Base-by-base conservation (phyloP, 2,888 invertebrate genomes). In the Lepeophtheirus nordmannii region DNA sequence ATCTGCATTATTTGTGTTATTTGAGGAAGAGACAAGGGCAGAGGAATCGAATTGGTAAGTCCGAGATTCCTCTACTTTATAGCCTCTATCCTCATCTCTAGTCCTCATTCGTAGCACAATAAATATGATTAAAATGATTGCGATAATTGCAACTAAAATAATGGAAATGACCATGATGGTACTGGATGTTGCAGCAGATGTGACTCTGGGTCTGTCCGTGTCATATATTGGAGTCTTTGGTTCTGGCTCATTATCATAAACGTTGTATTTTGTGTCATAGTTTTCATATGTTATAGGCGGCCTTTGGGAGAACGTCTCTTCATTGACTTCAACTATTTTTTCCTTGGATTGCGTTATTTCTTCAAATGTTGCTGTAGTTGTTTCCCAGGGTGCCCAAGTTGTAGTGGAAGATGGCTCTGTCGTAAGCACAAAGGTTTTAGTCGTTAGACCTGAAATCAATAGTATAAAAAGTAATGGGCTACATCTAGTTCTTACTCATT, bases 51-150 rank as follows among this genome's bases (percentile, higher is more conserved):
- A 70, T 64, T 71, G 70, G 67, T 82, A 83, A 73, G 83, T 84
- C 73, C 85, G 83, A 73, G 85, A 85, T 71, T 91, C 89, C 73
- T 93, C 92, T 68, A 92, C 87, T 76, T 93, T 94, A 76, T 92
- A 94, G 53, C 53, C 53, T 67, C 86, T 86, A n/a, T 86, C 85
- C 74, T 91, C 90, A 64, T 88, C 84, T 69, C 89, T 83, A 74
- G 83, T 81, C 73, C 86, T 83, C 76, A 90, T 87, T 78, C 90
- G 89, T 72, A 93, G 82, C 72, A 94, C 88, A 68, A 92, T 82
- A 68, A 96, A 82, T 67, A 93, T 87, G 69, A 94, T 84, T 69
- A 94, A 81, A 65, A 94, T 87, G 70, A 92, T 86, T 40, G 89
- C 89, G 73, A 94, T 92, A 69, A 91, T 79, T 53, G 89, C 87